Conservation (phyloP, 2,113 vertebrate species). For the Nannobrachium achirus region DNA sequence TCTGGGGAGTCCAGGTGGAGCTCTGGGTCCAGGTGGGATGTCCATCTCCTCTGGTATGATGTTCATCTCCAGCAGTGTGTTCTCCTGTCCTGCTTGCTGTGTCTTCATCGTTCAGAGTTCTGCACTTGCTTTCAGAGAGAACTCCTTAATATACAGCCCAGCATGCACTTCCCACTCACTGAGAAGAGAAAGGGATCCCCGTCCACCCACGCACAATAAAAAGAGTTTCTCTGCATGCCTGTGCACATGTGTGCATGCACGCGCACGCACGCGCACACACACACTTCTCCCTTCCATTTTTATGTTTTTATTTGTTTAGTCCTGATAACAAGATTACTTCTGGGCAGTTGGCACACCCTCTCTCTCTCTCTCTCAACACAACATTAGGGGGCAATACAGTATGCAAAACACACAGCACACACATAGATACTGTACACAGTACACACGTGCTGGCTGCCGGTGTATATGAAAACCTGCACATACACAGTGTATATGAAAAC, state of each 20-base stretch:
- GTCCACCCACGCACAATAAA: constrained; percentile 12
- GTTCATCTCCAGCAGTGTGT: constrained; percentile 28
- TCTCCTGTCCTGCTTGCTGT: constrained; percentile 29
- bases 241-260: not conserved
- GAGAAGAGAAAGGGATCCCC: constrained; percentile 49
- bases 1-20: not conserved
- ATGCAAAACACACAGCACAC: too few species aligned
- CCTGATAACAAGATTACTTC: not conserved
- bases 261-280: not conserved
- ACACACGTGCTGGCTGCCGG: too few species aligned
- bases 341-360: too few species aligned
- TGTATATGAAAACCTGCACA: too few species aligned
- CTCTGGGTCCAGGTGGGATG: accelerated
- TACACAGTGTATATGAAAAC: too few species aligned
- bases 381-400: too few species aligned
- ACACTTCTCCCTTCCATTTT: not conserved
- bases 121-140: not conserved
- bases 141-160: constrained; percentile 53
- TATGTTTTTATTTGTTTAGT: too few species aligned
- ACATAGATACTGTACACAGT: too few species aligned
- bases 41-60: not conserved
- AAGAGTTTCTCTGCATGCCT: not conserved
- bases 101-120: constrained; percentile 41
- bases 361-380: too few species aligned
- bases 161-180: constrained; percentile 42